Conservation (phyloP, 2,888 invertebrate species). For the Thalpophila matura region DNA sequence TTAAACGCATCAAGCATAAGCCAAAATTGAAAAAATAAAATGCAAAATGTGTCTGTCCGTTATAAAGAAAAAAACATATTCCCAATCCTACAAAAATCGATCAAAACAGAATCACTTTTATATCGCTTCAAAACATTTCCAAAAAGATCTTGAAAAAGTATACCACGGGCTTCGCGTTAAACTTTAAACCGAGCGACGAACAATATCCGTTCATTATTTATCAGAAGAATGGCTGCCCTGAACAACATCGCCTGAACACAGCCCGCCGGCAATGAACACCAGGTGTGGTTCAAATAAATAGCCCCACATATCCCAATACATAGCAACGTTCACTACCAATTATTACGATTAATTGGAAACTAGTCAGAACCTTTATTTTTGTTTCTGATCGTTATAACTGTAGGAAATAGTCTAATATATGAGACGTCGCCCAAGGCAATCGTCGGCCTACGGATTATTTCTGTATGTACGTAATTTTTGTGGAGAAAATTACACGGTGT, state of each 20-base stretch:
- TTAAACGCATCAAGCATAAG: neutral
- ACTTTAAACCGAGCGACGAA: conserved; percentile 51
- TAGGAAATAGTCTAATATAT: conserved; percentile 69
- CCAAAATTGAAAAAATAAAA: neutral
- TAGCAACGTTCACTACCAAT: conserved; percentile 75
- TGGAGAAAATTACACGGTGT: conserved; percentile 69
- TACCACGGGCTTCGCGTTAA: conserved; percentile 38
- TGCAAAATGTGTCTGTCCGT: too few species aligned
- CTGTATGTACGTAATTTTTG: conserved; percentile 67
- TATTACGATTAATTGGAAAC: conserved; percentile 81
- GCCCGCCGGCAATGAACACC: conserved; percentile 68
- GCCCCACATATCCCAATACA: conserved; percentile 71
- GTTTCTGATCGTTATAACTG: conserved; percentile 73
- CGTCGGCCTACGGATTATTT: conserved; percentile 62
- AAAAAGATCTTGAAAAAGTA: conserved; percentile 39
- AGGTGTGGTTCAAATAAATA: conserved; percentile 82
- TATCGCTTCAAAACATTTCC: conserved; percentile 9
- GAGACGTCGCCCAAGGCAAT: conserved; percentile 66
- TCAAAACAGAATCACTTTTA: conserved; percentile 9
- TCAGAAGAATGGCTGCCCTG: conserved; percentile 59
- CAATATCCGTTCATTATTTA: conserved; percentile 63
- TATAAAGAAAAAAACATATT: neutral
- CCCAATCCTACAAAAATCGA: conserved; percentile 5
- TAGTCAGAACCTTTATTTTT: conserved; percentile 74
- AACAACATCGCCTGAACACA: conserved; percentile 47